These are phyloP conservation scores for Arothron firmamentum DNA, from an alignment of 2,113 vertebrate genomes.

Conservation along the genomic window DNA sequence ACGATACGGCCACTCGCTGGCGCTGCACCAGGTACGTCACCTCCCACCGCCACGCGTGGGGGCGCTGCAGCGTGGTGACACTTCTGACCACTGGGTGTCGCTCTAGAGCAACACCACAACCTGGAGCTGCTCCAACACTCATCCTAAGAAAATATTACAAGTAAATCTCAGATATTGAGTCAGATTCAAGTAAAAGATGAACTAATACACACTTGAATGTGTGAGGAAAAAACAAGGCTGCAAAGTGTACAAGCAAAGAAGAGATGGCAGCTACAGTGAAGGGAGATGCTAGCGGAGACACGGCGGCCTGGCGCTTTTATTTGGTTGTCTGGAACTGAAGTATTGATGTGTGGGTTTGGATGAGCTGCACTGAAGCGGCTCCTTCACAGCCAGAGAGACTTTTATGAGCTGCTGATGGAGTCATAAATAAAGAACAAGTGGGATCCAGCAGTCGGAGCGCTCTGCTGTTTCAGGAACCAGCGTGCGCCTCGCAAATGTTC, in stretches of 20 bases:
- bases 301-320: not conserved
- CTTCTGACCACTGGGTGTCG: not conserved
- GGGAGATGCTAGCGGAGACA: not conserved
- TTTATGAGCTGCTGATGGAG: constrained; percentile 35
- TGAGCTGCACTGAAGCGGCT: constrained; percentile 26
- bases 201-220: no score
- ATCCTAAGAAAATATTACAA: no score
- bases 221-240: not conserved
- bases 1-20: constrained; percentile 91
- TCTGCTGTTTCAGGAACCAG: constrained; percentile 10
- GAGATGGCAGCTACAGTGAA: constrained; percentile 6
- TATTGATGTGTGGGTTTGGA: constrained; percentile 31
- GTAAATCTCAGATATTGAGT: no score
- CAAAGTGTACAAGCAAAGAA: not conserved
- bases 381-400: constrained; percentile 22
- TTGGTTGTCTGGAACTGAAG: constrained; percentile 27
- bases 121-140: no score
- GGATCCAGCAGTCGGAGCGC: constrained; percentile 10
- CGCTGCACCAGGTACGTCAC: constrained; percentile 79
- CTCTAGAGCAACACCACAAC: not conserved
- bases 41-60: no score
- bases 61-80: no score
- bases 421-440: constrained; percentile 32
- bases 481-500: not conserved
- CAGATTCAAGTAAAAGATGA: no score